Conservation (phyloP, 2,113 vertebrate genomes). For the Chrysochloris asiatica region DNA sequence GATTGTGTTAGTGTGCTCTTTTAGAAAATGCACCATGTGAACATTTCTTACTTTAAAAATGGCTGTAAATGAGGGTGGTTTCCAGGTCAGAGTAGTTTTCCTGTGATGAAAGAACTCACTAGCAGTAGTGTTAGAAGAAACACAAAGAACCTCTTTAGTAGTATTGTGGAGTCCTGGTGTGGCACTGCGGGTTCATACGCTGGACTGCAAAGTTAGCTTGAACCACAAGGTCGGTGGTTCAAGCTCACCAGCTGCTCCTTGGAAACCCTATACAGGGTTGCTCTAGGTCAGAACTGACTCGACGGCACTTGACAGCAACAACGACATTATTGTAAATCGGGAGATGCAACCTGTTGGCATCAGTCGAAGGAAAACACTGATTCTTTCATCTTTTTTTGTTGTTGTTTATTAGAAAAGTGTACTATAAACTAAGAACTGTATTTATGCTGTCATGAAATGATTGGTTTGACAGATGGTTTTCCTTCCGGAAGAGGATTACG, state of each 20-base stretch:
- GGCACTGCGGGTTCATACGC: no score
- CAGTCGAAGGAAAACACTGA: not conserved
- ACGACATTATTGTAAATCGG: not conserved
- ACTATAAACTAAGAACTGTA: not conserved
- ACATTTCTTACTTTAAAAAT: not conserved
- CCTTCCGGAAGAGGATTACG: not conserved
- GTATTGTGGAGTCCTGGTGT: no score
- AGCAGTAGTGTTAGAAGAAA: not conserved
- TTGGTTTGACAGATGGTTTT: not conserved
- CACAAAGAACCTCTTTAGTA: not conserved
- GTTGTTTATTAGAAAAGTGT: not conserved
- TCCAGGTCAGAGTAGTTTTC: not conserved
- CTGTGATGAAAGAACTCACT: not conserved
- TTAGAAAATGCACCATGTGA: constrained; percentile 5
- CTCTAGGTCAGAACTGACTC: no score
- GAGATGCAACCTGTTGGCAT: not conserved
- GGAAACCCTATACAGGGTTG: no score
- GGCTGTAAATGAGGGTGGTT: no score
- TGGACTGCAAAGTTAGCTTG: no score
- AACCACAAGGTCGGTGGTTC: no score
- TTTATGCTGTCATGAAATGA: not conserved
- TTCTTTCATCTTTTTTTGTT: not conserved
- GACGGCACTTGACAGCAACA: no score
- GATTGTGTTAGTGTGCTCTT: not conserved
- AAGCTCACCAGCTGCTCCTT: no score